These are phyloP conservation scores for Mesaphorura yosii DNA, from an alignment of 1,140 invertebrate genomes.

Conservation along the genomic window DNA sequence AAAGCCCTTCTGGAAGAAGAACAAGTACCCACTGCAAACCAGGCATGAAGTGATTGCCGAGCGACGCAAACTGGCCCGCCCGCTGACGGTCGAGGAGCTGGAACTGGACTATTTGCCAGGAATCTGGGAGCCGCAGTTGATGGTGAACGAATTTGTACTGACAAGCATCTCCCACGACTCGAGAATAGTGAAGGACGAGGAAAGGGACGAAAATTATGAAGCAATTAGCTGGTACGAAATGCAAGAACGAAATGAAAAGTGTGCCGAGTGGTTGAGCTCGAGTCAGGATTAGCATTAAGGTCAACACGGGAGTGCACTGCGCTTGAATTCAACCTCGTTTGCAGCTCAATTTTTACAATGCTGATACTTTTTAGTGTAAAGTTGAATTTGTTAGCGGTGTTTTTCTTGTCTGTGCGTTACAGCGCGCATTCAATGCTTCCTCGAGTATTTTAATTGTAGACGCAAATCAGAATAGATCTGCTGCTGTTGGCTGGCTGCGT, in stretches of 20 bases:
- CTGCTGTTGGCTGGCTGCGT: too few relatives aligned
- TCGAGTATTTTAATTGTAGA: too few relatives aligned
- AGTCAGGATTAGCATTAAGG: too few relatives aligned
- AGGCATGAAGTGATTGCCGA: constrained; percentile 17
- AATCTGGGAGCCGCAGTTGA: constrained; percentile 26
- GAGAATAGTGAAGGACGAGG: neutral
- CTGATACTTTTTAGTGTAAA: too few relatives aligned
- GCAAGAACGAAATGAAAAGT: constrained; percentile 17
- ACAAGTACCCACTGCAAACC: constrained; percentile 19
- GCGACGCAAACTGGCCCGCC: constrained; percentile 4
- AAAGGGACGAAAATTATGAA: neutral
- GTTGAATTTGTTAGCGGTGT: too few relatives aligned
- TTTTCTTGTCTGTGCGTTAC: too few relatives aligned
- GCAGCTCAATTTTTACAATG: too few relatives aligned
- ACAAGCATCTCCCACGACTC: constrained; percentile 15
- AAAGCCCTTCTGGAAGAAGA: constrained; percentile 21
- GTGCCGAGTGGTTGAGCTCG: constrained; percentile 17
- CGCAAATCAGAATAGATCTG: too few relatives aligned
- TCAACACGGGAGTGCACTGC: too few relatives aligned
- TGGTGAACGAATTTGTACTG: constrained; percentile 16
- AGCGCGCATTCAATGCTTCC: too few relatives aligned
- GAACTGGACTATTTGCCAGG: constrained; percentile 22
- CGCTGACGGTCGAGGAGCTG: constrained; percentile 7
- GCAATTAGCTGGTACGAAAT: constrained; percentile 15
- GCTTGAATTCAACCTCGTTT: too few relatives aligned